Evolutionary conservation across 2,113 vertebrate species (phyloP).

Genomic region (Amblyopsis rosae): DNA sequence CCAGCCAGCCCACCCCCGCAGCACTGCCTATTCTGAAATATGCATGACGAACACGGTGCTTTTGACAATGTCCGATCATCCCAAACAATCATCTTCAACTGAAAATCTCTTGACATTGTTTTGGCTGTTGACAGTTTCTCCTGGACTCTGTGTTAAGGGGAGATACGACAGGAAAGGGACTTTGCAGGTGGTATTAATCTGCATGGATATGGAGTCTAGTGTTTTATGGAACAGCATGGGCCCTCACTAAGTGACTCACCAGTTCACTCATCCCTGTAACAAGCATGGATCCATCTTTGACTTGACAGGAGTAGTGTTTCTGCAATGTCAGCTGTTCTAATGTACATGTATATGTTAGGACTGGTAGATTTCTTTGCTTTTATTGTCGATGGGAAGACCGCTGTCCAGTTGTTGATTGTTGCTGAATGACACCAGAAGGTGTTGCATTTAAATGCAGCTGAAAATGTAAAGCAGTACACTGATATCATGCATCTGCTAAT

Average conservation of each 20-base stretch:
- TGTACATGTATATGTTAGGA: too few species aligned
- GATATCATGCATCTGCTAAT: too few species aligned
- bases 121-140: slow-evolving; percentile 48
- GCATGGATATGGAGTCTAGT: slow-evolving; percentile 51
- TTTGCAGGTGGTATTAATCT: slow-evolving; percentile 61
- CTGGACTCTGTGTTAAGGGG: slow-evolving; percentile 56
- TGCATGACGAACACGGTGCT: slow-evolving; percentile 40
- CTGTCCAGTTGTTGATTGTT: too few species aligned
- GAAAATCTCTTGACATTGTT: slow-evolving; percentile 50
- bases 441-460: too few species aligned
- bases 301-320: not conserved
- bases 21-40: slow-evolving; percentile 53
- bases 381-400: too few species aligned
- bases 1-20: slow-evolving; percentile 39
- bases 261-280: slow-evolving; percentile 41
- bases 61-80: slow-evolving; percentile 43
- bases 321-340: slow-evolving; percentile 51
- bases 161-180: slow-evolving; percentile 55
- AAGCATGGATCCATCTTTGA: slow-evolving; percentile 50
- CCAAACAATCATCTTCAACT: slow-evolving; percentile 53
- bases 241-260: slow-evolving; percentile 61
- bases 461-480: too few species aligned
- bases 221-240: slow-evolving; percentile 51
- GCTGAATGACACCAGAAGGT: too few species aligned
- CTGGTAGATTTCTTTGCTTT: too few species aligned